Evolutionary conservation across 2,797 vertebrate species (phyloP), one percentile per base, ranked within the genome.

Genomic region (Poeciliopsis presidionis): DNA sequence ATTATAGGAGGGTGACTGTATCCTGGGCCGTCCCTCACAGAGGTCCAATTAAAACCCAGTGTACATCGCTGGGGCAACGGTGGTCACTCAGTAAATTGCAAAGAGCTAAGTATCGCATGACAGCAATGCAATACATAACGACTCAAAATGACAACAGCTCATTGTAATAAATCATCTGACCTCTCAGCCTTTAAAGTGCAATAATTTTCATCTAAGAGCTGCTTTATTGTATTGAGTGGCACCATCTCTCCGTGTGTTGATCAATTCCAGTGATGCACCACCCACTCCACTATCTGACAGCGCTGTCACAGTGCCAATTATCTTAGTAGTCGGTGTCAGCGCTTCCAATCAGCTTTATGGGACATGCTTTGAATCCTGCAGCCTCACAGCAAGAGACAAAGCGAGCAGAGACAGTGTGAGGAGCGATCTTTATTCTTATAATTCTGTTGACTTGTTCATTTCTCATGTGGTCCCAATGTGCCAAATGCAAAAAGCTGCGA

Each of bases 141-240:
- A 74, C 77, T 79, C 80, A 74, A 82, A 79, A 84, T 81, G 88
- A 91, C 90, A 91, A 89, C 88, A 87, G 84, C 81, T 84, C 84
- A 81, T 85, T 89, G 89, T 88, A 87, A 91, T 93, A 82, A 89
- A 91, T 91, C 87, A 92, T 83, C 83, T 84, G 87, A 81, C 80
- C 85, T 89, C 85, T 90, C 85, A 87, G 89, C 81, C 81, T 84
- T 87, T 86, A 82, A 90, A 90, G 87, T 85, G 82, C 82, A 92
- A 91, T 93, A 65, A 91, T 89, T 92, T 89, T 87, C 87, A 89
- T 90, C 78, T 80, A 84, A 91, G 86, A 87, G 88, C 80, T 3
- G 80, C 89, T 88, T 92, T 88, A 91, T 89, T 87, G 85, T 89
- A 90, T 84, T 81, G 92, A 93, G 83, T 90, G 84, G 82, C 82